phyloP scores from a whole-genome alignment of 2,113 vertebrate genomes.

The Reinhardtius hippoglossoides region DNA sequence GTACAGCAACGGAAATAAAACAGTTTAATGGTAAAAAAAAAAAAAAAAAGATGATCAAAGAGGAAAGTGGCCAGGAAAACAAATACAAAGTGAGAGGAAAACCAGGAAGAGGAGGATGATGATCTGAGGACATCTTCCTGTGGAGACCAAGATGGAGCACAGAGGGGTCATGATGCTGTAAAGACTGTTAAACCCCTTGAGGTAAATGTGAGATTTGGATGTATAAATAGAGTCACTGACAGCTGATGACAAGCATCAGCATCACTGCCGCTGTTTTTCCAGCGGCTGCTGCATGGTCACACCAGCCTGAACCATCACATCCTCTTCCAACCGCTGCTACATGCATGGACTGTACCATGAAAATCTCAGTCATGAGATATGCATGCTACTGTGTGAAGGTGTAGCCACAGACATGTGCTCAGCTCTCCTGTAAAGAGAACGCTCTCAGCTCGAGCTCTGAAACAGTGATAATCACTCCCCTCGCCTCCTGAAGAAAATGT shows the following conservation, averaged over 20 bases:
- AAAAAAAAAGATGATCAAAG: not conserved
- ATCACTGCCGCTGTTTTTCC: slow-evolving; percentile 8
- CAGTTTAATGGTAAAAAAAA: too few relatives aligned
- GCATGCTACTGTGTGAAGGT: not conserved
- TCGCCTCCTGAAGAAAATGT: slow-evolving; percentile 5
- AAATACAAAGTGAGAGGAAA: not conserved
- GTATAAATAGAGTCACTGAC: not conserved
- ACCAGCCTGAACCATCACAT: slow-evolving; percentile 36
- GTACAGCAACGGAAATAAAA: too few relatives aligned
- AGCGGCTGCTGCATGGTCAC: slow-evolving; percentile 25
- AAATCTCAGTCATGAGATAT: not conserved
- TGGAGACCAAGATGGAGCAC: not conserved
- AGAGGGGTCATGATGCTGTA: not conserved
- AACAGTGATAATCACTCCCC: too few relatives aligned
- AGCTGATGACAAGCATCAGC: slow-evolving; percentile 16
- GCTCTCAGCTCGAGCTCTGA: too few relatives aligned
- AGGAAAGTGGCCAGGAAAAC: not conserved
- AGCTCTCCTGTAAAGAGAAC: not conserved
- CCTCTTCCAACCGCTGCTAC: slow-evolving; percentile 38
- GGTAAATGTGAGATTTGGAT: not conserved
- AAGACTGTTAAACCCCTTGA: not conserved
- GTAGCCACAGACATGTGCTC: not conserved
- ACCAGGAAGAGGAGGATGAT: not conserved
- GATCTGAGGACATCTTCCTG: not conserved
- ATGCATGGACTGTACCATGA: not conserved